phyloP scores from a whole-genome alignment of 2,888 invertebrate genomes.

The Polydrusus cervinus region DNA sequence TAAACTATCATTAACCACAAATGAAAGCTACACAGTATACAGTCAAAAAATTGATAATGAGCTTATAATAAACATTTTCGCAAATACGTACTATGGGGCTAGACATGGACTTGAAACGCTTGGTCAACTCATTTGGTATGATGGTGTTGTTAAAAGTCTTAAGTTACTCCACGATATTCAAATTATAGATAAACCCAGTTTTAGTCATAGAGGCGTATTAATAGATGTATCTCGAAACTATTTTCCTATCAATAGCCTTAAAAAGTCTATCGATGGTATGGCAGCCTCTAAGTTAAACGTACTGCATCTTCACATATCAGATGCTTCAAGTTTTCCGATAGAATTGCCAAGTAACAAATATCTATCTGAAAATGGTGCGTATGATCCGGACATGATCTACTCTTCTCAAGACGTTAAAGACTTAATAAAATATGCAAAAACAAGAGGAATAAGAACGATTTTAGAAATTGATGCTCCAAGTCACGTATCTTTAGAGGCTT shows the following conservation, averaged over 20 bases:
- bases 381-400: slow-evolving; percentile 81
- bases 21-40: slow-evolving; percentile 77
- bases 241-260: slow-evolving; percentile 80
- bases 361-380: slow-evolving; percentile 87
- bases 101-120: slow-evolving; percentile 84
- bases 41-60: slow-evolving; percentile 70
- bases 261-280: slow-evolving; percentile 88
- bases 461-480: slow-evolving; percentile 93
- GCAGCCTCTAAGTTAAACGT: slow-evolving; percentile 90
- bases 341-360: slow-evolving; percentile 82
- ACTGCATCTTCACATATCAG: slow-evolving; percentile 91
- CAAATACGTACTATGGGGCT: slow-evolving; percentile 82
- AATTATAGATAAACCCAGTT: slow-evolving; percentile 84
- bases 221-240: slow-evolving; percentile 93
- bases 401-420: slow-evolving; percentile 80
- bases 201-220: slow-evolving; percentile 86
- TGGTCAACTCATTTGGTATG: slow-evolving; percentile 84
- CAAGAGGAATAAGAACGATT: slow-evolving; percentile 87
- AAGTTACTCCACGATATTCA: slow-evolving; percentile 77
- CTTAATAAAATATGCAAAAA: slow-evolving; percentile 81
- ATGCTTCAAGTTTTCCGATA: slow-evolving; percentile 93
- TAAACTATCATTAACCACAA: slow-evolving; percentile 77
- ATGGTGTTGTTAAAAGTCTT: slow-evolving; percentile 76
- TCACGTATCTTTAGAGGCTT: slow-evolving; percentile 84
- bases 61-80: slow-evolving; percentile 73